Evolutionary conservation across 1,140 invertebrate genomes (phyloP).

Genomic region (Proctacanthus coquilletti): DNA sequence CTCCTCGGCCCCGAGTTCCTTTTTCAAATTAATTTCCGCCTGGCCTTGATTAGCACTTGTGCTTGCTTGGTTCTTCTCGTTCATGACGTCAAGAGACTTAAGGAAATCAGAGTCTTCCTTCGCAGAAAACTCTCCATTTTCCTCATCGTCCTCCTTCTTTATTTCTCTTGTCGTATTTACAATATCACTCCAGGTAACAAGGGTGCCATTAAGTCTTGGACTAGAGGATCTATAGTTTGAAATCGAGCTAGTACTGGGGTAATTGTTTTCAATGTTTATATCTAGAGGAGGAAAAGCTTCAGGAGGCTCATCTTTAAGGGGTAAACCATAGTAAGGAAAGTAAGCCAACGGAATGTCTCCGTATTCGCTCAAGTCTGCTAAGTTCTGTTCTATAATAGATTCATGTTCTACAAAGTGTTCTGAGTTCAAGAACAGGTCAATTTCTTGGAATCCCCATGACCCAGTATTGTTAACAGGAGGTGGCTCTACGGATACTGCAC

Average conservation of each 20-base stretch:
- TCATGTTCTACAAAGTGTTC: slow-evolving; percentile 19
- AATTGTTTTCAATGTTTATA: slow-evolving; percentile 11
- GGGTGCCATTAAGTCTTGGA: slow-evolving; percentile 14
- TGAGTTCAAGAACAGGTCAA: slow-evolving; percentile 20
- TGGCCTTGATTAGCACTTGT: slow-evolving; percentile 9
- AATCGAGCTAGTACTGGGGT: background rate
- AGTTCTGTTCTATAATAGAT: slow-evolving; percentile 27
- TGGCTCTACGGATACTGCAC: slow-evolving; percentile 1
- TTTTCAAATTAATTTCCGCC: slow-evolving; percentile 6
- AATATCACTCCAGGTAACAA: too few species aligned
- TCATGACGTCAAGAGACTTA: slow-evolving; percentile 10
- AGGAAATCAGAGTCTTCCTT: background rate
- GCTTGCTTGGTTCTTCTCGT: background rate
- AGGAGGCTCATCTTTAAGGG: slow-evolving; percentile 23
- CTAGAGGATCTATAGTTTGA: slow-evolving; percentile 24
- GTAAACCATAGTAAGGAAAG: slow-evolving; percentile 20
- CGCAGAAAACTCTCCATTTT: slow-evolving; percentile 8
- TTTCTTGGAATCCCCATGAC: too few species aligned
- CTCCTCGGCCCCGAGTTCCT: slow-evolving; percentile 2
- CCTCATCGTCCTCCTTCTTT: slow-evolving; percentile 7
- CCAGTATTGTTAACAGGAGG: background rate
- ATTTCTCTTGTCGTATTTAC: slow-evolving; percentile 15
- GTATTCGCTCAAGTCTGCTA: slow-evolving; percentile 25
- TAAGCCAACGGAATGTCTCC: slow-evolving; percentile 18
- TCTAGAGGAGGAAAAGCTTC: slow-evolving; percentile 17